phyloP scores from a whole-genome alignment of 2,113 vertebrate genomes.

The Zosterops borbonicus region DNA sequence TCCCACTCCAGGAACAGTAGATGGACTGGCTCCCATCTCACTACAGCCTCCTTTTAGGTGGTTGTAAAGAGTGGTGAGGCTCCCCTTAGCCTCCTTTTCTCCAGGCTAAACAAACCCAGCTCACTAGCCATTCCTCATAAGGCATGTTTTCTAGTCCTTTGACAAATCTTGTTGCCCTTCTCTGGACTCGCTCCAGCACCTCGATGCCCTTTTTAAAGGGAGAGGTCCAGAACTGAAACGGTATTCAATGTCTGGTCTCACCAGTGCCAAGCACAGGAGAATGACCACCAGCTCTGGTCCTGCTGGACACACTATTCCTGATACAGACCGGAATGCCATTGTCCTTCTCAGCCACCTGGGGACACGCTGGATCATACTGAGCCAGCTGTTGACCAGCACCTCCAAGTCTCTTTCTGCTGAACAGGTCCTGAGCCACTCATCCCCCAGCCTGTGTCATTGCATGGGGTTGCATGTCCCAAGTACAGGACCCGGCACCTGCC shows the following conservation, averaged over 20 bases:
- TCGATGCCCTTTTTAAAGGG: neutral
- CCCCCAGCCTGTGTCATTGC: neutral
- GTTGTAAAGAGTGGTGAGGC: accelerated
- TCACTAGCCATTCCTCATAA: neutral
- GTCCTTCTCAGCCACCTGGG: neutral
- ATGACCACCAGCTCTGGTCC: neutral
- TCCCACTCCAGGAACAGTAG: neutral
- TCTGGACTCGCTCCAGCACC: neutral
- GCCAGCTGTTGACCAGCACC: neutral
- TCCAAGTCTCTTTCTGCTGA: neutral
- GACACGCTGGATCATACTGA: too few relatives aligned
- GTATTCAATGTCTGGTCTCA: neutral
- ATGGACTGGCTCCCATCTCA: neutral
- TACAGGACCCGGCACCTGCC: accelerated
- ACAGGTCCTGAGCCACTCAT: neutral
- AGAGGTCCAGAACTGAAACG: neutral
- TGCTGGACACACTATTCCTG: neutral
- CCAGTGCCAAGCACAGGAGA: neutral
- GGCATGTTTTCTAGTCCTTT: neutral
- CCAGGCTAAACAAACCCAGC: neutral
- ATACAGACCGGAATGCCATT: neutral
- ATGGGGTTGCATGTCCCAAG: neutral
- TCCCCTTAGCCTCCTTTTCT: neutral
- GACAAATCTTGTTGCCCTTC: neutral
- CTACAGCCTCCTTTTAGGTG: neutral